Conservation (phyloP, 2,797 vertebrate genomes). For the Melopsittacus undulatus region DNA sequence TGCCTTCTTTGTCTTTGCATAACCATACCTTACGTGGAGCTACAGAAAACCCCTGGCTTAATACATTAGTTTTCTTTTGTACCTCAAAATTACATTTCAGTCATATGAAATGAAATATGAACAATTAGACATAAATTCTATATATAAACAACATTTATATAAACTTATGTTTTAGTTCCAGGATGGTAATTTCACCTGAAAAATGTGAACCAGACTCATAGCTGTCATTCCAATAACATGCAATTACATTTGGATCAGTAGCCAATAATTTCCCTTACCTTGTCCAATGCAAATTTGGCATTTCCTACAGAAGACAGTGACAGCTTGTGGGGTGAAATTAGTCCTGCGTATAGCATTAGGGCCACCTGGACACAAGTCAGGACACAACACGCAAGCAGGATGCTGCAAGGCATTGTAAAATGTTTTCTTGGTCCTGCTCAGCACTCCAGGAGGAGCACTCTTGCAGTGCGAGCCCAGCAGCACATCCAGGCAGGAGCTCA, state of each 20-base stretch:
- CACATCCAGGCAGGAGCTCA: not conserved
- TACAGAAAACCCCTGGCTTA: not conserved
- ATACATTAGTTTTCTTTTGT: not conserved
- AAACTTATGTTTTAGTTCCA: not conserved
- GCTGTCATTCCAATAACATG: not conserved
- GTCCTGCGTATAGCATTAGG: conserved; percentile 91
- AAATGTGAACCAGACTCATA: not conserved
- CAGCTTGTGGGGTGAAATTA: conserved; percentile 87
- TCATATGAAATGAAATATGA: not conserved
- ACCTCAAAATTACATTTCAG: not conserved
- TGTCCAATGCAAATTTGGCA: conserved; percentile 87
- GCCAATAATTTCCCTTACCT: conserved; percentile 79
- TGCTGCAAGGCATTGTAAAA: not conserved
- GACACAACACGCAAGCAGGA: not conserved
- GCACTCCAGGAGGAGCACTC: not conserved
- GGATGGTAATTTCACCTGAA: not conserved
- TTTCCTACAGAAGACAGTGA: conserved; percentile 85
- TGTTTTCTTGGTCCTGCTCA: not conserved
- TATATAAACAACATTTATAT: not conserved
- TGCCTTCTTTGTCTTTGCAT: not conserved
- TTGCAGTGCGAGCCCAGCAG: not conserved
- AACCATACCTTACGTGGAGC: not conserved
- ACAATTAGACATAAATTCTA: not conserved
- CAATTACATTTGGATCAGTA: not conserved
- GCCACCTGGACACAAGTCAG: conserved; percentile 78